Evolutionary conservation across 1,140 invertebrate species (phyloP), one percentile per base, ranked within the genome.

Genomic region (Melipona quadrifasciata): DNA sequence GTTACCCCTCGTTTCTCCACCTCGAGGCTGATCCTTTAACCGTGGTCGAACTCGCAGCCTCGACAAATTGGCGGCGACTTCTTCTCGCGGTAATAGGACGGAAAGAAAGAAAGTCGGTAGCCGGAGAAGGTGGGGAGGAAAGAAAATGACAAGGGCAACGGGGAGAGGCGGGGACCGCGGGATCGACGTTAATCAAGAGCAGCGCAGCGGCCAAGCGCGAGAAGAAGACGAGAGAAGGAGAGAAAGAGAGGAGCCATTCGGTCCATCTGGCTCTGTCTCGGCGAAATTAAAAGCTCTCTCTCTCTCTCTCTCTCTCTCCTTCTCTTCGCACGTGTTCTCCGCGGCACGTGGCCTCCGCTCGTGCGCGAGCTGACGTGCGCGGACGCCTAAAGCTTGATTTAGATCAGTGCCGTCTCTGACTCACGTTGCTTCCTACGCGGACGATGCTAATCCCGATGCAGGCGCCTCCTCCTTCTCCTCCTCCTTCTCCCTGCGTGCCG

Each of bases 101-200:
- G 21, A 0, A 14, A 17, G 24, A 11, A 72, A 72, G 24, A 51
- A 2, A 3, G 21, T 39, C 12, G 14, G 10, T n/a, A 47, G n/a
- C 27, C n/a, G n/a, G 10, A 19, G n/a, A 21, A 12, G n/a, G 0
- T 1, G 21, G 16, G 21, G 16, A 16, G 11, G 12, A 24, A 57
- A 47, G 75, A 34, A 83, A 71, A 78, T 70, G 81, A 83, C 61
- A 71, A 83, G 53, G 34, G 70, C 8, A 39, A 77, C 67, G 1
- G 8, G 17, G 34, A 65, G 39, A 67, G 14, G 8, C 10, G n/a
- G 8, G 4, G n/a, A 58, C 16, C 64, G 81, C 53, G 74, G 53
- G 61, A 83, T 78, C n/a, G 74, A 83, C 82, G 82, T 84, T 83
- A 79, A 84, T 84, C 82, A 84, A 78, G 75, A 70, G 55, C 12